A percentile compares a stretch with the other conserved stretches of the same genome.
Conservation (phyloP, 2,797 vertebrate species). For the Malacoctenus gilli region DNA sequence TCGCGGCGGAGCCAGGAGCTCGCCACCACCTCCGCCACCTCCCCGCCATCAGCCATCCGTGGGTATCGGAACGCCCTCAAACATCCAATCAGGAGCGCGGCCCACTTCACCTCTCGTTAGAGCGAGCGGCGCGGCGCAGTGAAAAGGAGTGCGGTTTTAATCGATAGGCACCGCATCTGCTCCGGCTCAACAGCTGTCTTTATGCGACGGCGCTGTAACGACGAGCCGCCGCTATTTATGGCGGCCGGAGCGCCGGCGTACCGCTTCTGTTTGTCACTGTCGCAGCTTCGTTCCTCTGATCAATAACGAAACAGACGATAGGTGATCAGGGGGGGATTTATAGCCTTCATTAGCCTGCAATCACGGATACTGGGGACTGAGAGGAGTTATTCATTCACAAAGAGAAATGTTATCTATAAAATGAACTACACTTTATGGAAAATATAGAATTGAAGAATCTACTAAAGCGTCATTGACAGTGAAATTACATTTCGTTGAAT, state of each 20-base stretch:
- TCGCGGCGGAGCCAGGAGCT: too few species aligned
- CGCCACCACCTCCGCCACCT: slow-evolving; percentile 2
- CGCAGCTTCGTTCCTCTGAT: background rate
- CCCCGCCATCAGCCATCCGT: background rate
- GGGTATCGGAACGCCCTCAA: background rate
- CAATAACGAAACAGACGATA: background rate
- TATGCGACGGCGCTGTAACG: background rate
- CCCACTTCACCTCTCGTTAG: slow-evolving; percentile 13
- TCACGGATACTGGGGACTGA: too few species aligned
- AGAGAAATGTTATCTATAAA: too few species aligned
- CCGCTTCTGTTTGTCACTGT: background rate
- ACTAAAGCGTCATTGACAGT: too few species aligned
- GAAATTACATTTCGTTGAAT: too few species aligned
- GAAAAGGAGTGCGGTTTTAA: background rate
- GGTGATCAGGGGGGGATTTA: rapidly evolving
- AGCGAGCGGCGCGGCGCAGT: slow-evolving; percentile 1
- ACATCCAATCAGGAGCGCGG: background rate
- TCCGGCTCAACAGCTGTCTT: background rate
- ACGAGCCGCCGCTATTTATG: background rate
- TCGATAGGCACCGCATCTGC: background rate
- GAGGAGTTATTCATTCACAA: too few species aligned
- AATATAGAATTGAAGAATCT: too few species aligned
- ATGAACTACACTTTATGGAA: too few species aligned
- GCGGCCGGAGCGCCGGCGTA: background rate
- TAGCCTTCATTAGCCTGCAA: background rate